Evolutionary conservation across 2,797 vertebrate species (phyloP), one percentile per base, ranked within the genome.

Genomic region (Leptodactylus fallax): DNA sequence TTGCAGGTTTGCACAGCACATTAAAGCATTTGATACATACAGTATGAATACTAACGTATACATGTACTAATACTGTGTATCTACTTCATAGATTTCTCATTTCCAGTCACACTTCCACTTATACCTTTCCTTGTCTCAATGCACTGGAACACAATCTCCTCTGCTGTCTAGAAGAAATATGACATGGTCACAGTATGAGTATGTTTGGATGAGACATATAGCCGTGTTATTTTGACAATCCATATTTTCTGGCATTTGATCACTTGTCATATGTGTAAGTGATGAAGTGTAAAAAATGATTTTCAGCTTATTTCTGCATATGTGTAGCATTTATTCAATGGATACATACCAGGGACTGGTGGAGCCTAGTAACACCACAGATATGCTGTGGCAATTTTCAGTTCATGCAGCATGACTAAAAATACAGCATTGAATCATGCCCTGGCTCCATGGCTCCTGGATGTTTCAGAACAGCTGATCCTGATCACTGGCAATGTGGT

Each of bases 391-490:
- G 78, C 77, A 58, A 71, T 72, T 79, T 80, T 71, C 51, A 80
- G 63, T 79, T 86, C 85, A 80, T 72, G 47, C 36, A 69, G 49
- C 77, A 79, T 86, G 63, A 56, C 77, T 86, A 86, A 80, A 80
- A 86, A 86, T 86, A 86, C 85, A 86, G 77, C 60, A 86, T 36
- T 79, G 85, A 86, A 69, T 86, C 85, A 79, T 71, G 63, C 23
- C n/a, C 63, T 86, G 85, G 85, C 83, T 85, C 83, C 83, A 23
- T 16, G 72, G 58, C 63, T 80, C 63, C 53, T 80, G 53, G 77
- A 86, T 86, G 71, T 72, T 86, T 86, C 53, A 81, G 53, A 81
- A 86, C 85, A 86, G 85, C 85, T 86, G 85, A 86, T 69, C 25
- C 60, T 58, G 61, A 56, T 71, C 85, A 71, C 27, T 72, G 14